phyloP scores from a whole-genome alignment of 2,888 invertebrate genomes.

The Harmothoe impar region DNA sequence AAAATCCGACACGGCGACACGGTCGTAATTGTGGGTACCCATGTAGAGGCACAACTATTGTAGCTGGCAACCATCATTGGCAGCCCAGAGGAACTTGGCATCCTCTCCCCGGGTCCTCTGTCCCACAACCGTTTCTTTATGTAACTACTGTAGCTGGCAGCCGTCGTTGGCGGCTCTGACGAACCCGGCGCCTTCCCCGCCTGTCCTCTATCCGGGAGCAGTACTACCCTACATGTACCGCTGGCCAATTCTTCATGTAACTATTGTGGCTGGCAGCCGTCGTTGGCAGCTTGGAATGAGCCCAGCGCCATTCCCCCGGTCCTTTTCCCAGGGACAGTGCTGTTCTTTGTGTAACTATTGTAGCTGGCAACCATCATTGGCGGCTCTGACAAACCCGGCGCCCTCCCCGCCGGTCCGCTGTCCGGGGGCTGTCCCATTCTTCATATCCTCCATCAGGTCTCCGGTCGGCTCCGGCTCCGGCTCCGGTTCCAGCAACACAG shows the following conservation, averaged over 20 bases:
- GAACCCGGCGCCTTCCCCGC: constrained; percentile 9
- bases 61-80: too few species aligned
- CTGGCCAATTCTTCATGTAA: too few species aligned
- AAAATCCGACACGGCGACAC: too few species aligned
- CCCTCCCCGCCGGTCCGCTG: background rate
- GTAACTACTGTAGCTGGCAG: background rate
- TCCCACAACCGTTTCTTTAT: too few species aligned
- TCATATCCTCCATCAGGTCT: constrained; percentile 46
- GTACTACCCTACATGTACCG: constrained; percentile 1
- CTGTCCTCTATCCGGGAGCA: background rate
- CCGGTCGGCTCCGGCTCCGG: background rate
- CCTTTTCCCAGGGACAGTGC: too few species aligned
- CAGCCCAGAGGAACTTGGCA: too few species aligned
- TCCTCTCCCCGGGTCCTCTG: too few species aligned
- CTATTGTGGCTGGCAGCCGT: too few species aligned
- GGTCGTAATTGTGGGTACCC: too few species aligned
- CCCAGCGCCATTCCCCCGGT: too few species aligned
- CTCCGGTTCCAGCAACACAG: background rate
- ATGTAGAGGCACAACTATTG: too few species aligned
- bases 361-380: constrained; percentile 32
- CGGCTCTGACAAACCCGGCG: constrained; percentile 2
- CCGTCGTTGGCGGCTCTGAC: constrained; percentile 46
- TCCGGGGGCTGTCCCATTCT: constrained; percentile 6
- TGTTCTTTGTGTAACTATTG: background rate
- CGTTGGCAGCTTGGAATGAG: too few species aligned